Evolutionary conservation across 2,797 vertebrate genomes (phyloP).

Genomic region (Setipinna tenuifilis): DNA sequence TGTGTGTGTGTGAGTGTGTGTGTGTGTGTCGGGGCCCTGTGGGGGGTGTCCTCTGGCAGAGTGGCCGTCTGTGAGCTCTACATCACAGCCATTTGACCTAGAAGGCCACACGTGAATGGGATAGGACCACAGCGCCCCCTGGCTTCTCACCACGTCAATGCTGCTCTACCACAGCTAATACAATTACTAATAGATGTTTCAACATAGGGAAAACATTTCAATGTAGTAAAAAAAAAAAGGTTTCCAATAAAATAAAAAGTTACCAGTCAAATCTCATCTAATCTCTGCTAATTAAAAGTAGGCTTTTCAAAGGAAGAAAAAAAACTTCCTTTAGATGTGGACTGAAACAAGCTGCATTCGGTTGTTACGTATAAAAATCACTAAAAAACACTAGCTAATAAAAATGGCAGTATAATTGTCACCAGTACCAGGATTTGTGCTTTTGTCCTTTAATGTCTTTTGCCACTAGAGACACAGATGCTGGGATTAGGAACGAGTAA

Average conservation of each 20-base stretch:
- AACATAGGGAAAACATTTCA: background rate
- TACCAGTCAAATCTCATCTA: background rate
- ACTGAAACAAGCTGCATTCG: background rate
- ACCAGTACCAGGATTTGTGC: background rate
- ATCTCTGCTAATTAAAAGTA: background rate
- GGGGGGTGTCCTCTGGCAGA: slow-evolving; percentile 4
- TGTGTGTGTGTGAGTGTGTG: background rate
- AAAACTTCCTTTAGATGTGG: background rate
- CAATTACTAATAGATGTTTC: background rate
- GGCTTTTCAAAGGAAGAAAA: background rate
- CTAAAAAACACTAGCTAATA: background rate
- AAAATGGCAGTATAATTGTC: background rate
- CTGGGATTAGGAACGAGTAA: background rate
- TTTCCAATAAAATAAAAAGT: background rate
- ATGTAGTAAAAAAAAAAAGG: background rate
- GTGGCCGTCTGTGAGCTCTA: background rate
- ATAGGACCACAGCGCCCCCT: slow-evolving; percentile 19
- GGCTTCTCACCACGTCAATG: background rate
- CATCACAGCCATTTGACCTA: background rate
- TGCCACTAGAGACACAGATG: background rate
- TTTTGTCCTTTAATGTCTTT: background rate
- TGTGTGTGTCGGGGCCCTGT: background rate
- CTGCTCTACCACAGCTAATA: background rate
- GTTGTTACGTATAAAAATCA: background rate
- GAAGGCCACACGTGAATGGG: background rate